Evolutionary conservation across 2,113 vertebrate species (phyloP).

Genomic region (Baryphthengus martii): DNA sequence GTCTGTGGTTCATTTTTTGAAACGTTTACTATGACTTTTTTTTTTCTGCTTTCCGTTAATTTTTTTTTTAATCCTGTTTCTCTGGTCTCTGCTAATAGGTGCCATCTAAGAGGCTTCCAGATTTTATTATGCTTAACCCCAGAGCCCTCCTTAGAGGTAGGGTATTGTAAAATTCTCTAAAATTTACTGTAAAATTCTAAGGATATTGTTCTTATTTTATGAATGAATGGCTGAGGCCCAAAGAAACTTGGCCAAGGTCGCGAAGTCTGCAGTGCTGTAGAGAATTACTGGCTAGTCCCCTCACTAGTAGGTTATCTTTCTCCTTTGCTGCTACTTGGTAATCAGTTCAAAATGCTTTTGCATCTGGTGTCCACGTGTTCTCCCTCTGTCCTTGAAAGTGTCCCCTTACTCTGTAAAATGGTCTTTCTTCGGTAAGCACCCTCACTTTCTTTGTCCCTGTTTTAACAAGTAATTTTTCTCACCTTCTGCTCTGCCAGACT

Average conservation of each 20-base stretch:
- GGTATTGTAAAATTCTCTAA: too few relatives aligned
- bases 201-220: background rate
- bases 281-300: background rate
- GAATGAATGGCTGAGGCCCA: background rate
- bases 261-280: background rate
- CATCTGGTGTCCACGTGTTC: background rate
- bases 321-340: conserved; percentile 19
- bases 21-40: background rate
- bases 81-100: background rate
- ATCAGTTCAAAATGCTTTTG: conserved; percentile 3
- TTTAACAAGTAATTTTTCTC: background rate
- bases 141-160: background rate
- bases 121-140: background rate
- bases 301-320: conserved; percentile 11
- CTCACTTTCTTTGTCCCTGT: background rate
- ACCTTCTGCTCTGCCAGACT: background rate
- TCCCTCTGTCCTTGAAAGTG: background rate
- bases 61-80: background rate
- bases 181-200: too few relatives aligned
- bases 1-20: background rate
- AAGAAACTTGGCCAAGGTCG: background rate
- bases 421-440: background rate
- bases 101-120: background rate
- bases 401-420: background rate
- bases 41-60: background rate